phyloP scores from a whole-genome alignment of 2,888 invertebrate genomes.

The Dicyrtomina minuta region DNA sequence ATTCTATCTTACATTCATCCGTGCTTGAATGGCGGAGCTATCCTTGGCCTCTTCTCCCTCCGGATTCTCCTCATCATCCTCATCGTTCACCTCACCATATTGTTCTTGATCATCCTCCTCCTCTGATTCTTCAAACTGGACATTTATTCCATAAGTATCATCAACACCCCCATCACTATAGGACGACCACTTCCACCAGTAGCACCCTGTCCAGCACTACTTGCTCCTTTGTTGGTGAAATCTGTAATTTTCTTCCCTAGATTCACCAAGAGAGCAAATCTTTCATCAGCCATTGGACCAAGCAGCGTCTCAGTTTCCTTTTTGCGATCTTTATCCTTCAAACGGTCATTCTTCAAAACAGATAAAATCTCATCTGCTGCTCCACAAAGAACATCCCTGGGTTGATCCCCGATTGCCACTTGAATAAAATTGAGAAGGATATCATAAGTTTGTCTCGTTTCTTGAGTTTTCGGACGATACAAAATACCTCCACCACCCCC shows the following conservation, averaged over 20 bases:
- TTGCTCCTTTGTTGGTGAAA: constrained; percentile 70
- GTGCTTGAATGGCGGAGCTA: constrained; percentile 54
- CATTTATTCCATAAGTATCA: constrained; percentile 97
- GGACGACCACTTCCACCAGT: constrained; percentile 60
- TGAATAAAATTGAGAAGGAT: constrained; percentile 94
- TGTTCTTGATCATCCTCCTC: constrained; percentile 97
- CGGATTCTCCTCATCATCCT: constrained; percentile 71
- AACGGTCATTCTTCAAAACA: constrained; percentile 89
- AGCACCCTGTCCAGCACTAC: constrained; percentile 19
- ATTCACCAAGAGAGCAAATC: constrained; percentile 92
- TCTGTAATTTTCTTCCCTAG: constrained; percentile 98
- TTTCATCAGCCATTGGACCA: constrained; percentile 79
- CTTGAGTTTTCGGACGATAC: constrained; percentile 95
- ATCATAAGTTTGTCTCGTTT: constrained; percentile 96
- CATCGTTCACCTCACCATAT: constrained; percentile 86
- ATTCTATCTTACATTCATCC: no score
- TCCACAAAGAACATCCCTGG: constrained; percentile 93
- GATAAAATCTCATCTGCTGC: constrained; percentile 98
- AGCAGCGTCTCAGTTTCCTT: constrained; percentile 85
- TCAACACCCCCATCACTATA: constrained; percentile 97
- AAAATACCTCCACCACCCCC: constrained; percentile 71
- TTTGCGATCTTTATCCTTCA: constrained; percentile 91
- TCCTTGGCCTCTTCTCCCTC: constrained; percentile 76
- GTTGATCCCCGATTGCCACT: constrained; percentile 91
- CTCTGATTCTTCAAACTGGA: constrained; percentile 97